Evolutionary conservation across 2,797 vertebrate genomes (phyloP).

Genomic region (Prunella strophiata): DNA sequence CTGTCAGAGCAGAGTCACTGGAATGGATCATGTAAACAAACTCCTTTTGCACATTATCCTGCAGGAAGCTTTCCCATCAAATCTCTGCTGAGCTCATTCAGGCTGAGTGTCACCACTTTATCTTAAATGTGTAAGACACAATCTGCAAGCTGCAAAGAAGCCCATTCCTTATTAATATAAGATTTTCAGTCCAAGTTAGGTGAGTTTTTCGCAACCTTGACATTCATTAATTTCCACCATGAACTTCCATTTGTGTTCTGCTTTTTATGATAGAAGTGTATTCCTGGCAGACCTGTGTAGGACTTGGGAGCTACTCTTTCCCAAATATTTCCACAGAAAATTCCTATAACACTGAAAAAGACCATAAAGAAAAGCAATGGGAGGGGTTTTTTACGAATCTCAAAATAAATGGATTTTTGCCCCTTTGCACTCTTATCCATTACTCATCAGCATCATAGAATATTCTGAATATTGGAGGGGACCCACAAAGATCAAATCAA

Average conservation of each 20-base stretch:
- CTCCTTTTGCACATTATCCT: not conserved
- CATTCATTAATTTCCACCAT: not conserved
- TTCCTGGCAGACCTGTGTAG: not conserved
- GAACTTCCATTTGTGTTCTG: not conserved
- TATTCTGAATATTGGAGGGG: not conserved
- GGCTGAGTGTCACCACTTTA: not conserved
- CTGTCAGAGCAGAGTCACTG: not conserved
- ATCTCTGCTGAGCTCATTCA: not conserved
- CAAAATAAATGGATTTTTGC: not conserved
- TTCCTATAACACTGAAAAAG: not conserved
- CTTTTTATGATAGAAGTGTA: not conserved
- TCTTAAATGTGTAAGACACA: not conserved
- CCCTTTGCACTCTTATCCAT: not conserved
- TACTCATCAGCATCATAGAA: not conserved
- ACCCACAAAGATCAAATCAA: not conserved
- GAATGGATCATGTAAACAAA: not conserved
- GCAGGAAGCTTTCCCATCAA: not conserved
- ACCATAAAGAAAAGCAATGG: not conserved
- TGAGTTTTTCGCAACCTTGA: not conserved
- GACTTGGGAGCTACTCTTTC: not conserved
- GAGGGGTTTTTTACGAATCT: not conserved
- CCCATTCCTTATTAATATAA: not conserved
- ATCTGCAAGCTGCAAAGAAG: not conserved
- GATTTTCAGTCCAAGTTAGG: not conserved
- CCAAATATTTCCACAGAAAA: not conserved